These are phyloP conservation scores for Colinus virginianus DNA, from an alignment of 2,113 vertebrate species.

Conservation along the genomic window DNA sequence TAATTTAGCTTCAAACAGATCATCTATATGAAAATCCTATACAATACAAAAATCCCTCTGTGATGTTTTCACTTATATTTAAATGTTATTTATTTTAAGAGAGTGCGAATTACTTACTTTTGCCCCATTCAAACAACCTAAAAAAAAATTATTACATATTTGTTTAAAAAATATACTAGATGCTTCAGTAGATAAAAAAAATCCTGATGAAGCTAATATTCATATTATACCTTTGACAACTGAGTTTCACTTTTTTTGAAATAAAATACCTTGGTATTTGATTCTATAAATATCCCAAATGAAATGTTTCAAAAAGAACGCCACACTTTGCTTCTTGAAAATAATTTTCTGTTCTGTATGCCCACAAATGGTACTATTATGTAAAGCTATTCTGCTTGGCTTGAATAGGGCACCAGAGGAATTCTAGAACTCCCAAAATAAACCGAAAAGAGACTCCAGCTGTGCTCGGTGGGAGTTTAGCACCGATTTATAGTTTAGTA, in stretches of 20 bases:
- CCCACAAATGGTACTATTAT: constrained; percentile 16
- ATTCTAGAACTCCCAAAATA: constrained; percentile 48
- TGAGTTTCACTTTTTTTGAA: not conserved
- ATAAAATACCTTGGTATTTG: not conserved
- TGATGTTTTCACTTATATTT: not conserved
- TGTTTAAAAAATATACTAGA: not conserved
- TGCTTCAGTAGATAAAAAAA: not conserved
- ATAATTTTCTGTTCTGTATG: not conserved
- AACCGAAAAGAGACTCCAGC: constrained; percentile 62
- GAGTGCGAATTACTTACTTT: not conserved
- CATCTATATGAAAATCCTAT: not conserved
- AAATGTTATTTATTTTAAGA: not conserved
- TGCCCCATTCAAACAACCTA: not conserved
- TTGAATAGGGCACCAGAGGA: constrained; percentile 7
- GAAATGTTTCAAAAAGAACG: not conserved
- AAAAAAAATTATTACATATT: not conserved
- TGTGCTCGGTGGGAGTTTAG: constrained; percentile 2
- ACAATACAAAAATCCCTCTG: not conserved
- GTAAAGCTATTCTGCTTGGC: constrained; percentile 34
- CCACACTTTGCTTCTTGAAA: not conserved
- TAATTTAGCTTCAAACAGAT: not conserved
- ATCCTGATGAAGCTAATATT: not conserved
- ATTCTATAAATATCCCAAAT: not conserved
- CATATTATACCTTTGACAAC: not conserved
- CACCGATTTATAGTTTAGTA: not conserved